Evolutionary conservation across 2,888 invertebrate genomes (phyloP).

Genomic region (Hydrotaea cyrtoneurina): DNA sequence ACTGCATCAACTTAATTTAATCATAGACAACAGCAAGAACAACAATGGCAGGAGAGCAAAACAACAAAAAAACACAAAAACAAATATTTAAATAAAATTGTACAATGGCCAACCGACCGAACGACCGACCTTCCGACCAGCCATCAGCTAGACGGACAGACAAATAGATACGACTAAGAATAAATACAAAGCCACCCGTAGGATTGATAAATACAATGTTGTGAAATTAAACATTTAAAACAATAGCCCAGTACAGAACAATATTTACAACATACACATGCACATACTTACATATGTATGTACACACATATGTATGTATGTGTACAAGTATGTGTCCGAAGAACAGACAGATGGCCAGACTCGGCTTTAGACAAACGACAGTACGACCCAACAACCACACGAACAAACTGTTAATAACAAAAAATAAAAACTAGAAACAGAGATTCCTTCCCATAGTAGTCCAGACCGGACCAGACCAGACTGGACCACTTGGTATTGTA

Average conservation of each 20-base stretch:
- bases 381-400: neutral
- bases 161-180: slow-evolving; percentile 32
- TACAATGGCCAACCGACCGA: slow-evolving; percentile 29
- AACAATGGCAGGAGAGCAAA: no score
- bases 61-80: no score
- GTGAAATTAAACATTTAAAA: slow-evolving; percentile 58
- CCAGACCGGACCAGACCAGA: neutral
- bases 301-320: no score
- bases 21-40: slow-evolving; percentile 76
- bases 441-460: neutral
- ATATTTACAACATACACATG: neutral
- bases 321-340: no score
- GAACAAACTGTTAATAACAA: neutral
- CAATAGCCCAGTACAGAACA: slow-evolving; percentile 39
- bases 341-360: slow-evolving; percentile 7
- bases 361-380: slow-evolving; percentile 2
- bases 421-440: neutral
- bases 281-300: no score
- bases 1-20: slow-evolving; percentile 77
- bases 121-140: neutral
- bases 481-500: neutral
- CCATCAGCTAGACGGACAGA: neutral
- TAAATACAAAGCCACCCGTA: slow-evolving; percentile 48
- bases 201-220: slow-evolving; percentile 58
- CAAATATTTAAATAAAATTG: slow-evolving; percentile 73